These are phyloP conservation scores for Acleris sparsana DNA, from an alignment of 2,888 invertebrate species.

Conservation along the genomic window DNA sequence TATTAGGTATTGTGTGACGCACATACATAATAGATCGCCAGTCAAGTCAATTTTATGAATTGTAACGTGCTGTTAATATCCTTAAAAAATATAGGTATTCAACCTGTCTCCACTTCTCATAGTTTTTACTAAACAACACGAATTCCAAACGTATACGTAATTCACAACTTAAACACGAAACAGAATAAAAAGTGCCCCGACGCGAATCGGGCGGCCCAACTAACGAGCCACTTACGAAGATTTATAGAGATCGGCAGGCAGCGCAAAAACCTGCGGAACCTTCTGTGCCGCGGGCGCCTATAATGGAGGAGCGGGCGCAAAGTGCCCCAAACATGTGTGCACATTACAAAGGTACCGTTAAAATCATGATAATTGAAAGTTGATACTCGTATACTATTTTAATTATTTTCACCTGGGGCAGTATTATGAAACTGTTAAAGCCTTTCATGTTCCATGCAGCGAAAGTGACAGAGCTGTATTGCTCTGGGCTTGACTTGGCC, in stretches of 20 bases:
- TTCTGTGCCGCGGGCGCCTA: slow-evolving; percentile 49
- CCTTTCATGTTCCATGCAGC: no score
- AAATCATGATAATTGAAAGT: background rate
- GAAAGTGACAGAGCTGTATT: no score
- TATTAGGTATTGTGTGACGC: no score
- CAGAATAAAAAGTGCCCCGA: slow-evolving; percentile 46
- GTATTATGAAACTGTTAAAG: no score
- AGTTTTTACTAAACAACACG: background rate
- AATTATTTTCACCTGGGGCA: background rate
- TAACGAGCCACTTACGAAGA: slow-evolving; percentile 74
- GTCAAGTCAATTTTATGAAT: no score
- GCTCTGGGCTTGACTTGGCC: no score
- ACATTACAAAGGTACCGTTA: background rate
- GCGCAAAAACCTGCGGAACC: slow-evolving; percentile 58
- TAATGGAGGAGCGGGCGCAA: slow-evolving; percentile 48
- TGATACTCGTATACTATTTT: no score
- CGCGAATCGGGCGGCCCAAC: slow-evolving; percentile 66
- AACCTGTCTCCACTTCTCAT: background rate
- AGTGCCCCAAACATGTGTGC: slow-evolving; percentile 14
- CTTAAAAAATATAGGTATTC: background rate
- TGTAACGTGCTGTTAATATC: no score
- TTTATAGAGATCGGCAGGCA: slow-evolving; percentile 68
- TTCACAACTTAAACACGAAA: slow-evolving; percentile 19
- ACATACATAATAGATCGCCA: no score
- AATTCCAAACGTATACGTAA: slow-evolving; percentile 3